These are phyloP conservation scores for Cyclura pinguis DNA, from an alignment of 2,797 vertebrate species.

Conservation along the genomic window DNA sequence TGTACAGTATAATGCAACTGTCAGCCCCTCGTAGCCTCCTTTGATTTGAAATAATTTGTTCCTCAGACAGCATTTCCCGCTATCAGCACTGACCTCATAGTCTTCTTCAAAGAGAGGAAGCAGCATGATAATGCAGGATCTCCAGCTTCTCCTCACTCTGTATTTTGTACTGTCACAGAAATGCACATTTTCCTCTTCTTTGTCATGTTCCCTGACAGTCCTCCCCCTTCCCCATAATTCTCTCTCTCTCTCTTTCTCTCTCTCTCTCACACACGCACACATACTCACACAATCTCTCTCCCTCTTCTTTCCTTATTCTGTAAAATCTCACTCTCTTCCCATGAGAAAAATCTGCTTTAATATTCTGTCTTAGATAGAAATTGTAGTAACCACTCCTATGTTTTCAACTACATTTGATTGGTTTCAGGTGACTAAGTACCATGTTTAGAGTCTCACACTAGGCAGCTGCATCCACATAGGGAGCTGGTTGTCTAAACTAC, in stretches of 20 bases:
- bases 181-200: neutral
- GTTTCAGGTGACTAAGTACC: neutral
- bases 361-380: neutral
- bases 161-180: neutral
- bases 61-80: neutral
- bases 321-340: neutral
- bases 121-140: neutral
- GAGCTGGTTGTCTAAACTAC: neutral
- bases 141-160: neutral
- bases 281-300: neutral
- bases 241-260: too few species aligned
- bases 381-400: neutral
- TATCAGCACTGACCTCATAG: neutral
- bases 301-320: neutral
- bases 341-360: neutral
- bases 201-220: neutral
- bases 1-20: neutral
- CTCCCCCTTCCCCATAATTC: neutral
- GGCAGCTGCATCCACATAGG: neutral
- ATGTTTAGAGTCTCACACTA: neutral
- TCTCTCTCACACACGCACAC: too few species aligned
- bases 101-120: slow-evolving; percentile 10
- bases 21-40: neutral
- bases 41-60: slow-evolving; percentile 31
- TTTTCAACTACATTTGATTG: neutral